These are phyloP conservation scores for Eptesicus fuscus DNA, from an alignment of 2,113 vertebrate genomes.

Conservation along the genomic window DNA sequence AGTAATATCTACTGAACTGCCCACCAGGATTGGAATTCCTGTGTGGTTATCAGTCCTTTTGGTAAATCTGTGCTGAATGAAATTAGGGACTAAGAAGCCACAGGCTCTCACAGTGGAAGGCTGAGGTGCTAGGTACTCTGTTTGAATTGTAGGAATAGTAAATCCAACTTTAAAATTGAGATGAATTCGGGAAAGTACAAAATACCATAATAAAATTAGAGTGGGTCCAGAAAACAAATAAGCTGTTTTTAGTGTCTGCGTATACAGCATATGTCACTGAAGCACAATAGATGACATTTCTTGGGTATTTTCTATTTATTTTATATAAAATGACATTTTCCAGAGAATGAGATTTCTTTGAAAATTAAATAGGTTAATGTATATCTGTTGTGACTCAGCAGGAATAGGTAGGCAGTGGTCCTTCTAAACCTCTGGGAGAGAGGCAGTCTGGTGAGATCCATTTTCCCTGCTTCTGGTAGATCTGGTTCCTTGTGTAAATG, in stretches of 20 bases:
- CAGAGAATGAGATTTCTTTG: neutral
- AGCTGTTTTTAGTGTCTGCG: neutral
- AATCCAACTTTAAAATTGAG: conserved; percentile 14
- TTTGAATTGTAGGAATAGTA: neutral
- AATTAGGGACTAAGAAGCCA: neutral
- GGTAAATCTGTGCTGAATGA: neutral
- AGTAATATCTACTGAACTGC: neutral
- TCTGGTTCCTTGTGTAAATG: neutral
- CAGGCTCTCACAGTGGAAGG: neutral
- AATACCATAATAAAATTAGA: neutral
- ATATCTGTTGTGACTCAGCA: neutral
- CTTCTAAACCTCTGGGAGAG: neutral
- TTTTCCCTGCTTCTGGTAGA: neutral
- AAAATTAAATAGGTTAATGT: neutral
- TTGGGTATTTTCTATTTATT: neutral
- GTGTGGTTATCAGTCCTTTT: neutral
- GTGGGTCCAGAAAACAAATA: neutral
- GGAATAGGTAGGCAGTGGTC: neutral
- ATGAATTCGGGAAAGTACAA: conserved; percentile 6
- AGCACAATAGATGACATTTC: neutral
- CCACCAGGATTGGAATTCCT: neutral
- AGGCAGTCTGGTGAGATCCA: neutral
- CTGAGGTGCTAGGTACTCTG: neutral
- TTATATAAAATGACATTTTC: neutral
- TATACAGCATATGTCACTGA: neutral